Evolutionary conservation across 2,113 vertebrate species (phyloP), one percentile per base, ranked within the genome.

Genomic region (Oryzias celebensis): DNA sequence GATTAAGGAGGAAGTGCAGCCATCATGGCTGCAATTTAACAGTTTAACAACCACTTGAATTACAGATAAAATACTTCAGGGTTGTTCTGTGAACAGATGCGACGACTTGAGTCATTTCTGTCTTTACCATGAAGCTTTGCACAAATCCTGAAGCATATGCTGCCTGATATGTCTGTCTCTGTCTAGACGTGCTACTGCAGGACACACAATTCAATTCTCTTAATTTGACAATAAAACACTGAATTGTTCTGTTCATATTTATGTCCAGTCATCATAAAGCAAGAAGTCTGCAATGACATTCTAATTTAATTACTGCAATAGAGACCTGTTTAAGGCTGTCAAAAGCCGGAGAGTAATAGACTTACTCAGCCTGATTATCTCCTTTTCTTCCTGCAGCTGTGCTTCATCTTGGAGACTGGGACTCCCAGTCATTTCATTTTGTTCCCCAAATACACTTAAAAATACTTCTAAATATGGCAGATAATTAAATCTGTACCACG

Each of bases 101-200:
- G 96, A 96, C 94, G 94, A 91, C 90, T 91, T 94, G 91, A 96
- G 95, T 96, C 94, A 95, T 96, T 93, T 90, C 91, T 90, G 89
- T 89, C 90, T 52, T 92, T 92, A 94, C 91, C 90, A 92, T 91
- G 89, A 94, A 93, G 92, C 93, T 95, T 94, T 94, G 91, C 90
- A 92, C 90, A 92, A 93, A 92, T 93, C 91, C 92, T 85, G 88
- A 91, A 95, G 93, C 94, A 94, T 94, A 94, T 93, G 93, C 93
- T 81, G 90, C 92, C 90, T 93, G 91, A 88, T 80, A 81, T 81
- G 91, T 93, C 91, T 87, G 92, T 93, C 91, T 92, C 87, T 84
- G 90, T 85, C 89, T 90, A 89, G 93, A 93, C 94, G 94, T 90
- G 91, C 92, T 93, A 93, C 92, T 93, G 91, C 90, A 93, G 90